Base-by-base conservation (phyloP, 2,113 vertebrate species). In the Salvelinus namaycush region DNA sequence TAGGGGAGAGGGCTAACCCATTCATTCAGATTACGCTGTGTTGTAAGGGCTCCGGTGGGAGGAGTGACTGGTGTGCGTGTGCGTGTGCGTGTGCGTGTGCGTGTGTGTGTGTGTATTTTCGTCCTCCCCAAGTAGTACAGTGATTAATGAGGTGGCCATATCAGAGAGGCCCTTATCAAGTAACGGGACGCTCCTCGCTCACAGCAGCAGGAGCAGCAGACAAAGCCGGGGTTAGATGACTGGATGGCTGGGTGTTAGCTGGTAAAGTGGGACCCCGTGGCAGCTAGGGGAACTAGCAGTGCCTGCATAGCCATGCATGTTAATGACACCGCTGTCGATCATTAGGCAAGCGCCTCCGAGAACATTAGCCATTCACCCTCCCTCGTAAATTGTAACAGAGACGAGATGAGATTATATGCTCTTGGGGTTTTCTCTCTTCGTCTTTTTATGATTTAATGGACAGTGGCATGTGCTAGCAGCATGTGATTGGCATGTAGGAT, bases 141-240 rank as follows among this genome's bases (percentile, higher is more conserved):
- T 91, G 90, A 90, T 91, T 91, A 90, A 91, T 90, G 90, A 86
- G 81, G 79, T 86, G 54, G 79, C 79, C 79, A 77, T 91, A 84
- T 90, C 87, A 84, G 75, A 78, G 76, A 79, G 84, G 77, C 62
- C 75, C 78, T 92, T 91, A 90, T 92, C 88, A 83, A 84, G 87
- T 44, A 44, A 44, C 39, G 83, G 87, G 85, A 87, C 60, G 77
- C 81, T 91, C 80, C 88, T 81, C 76, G 83, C 5, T 54, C 51
- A 18, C 14, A 54, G 51, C 16, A 54, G 39, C 39, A 39, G 39
- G 7, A 51, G 49, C 51, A 54, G 51, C 81, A 86, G 84, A 90
- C 87, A 90, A 89, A 92, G 86, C 79, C 76, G 70, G 84, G 78
- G 81, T 88, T 87, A 87, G 84, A 65, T 79, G 49, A 16, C 49